Conservation (phyloP, 2,113 vertebrate species). For the Recurvirostra avosetta region DNA sequence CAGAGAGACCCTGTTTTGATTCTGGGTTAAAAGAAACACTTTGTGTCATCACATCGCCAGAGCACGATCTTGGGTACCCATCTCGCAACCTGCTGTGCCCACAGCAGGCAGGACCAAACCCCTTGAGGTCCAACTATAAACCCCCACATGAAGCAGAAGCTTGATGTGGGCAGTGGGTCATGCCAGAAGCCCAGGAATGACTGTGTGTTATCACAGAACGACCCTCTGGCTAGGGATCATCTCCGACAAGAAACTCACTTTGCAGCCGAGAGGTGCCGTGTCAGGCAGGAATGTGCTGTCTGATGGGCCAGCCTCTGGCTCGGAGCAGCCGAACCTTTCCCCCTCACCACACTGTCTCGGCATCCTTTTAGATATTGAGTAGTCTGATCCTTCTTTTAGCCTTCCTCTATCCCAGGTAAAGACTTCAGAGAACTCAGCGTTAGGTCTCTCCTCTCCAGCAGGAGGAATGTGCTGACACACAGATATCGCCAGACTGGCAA, state of each 20-base stretch:
- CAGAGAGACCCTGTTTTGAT: neutral
- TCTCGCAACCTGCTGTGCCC: neutral
- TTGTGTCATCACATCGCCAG: neutral
- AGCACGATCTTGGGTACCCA: neutral
- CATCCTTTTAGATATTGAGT: neutral
- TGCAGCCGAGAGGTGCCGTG: fast-evolving
- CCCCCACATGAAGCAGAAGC: neutral
- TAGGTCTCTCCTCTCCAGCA: neutral
- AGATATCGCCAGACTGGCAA: neutral
- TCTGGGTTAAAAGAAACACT: neutral
- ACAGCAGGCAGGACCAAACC: neutral
- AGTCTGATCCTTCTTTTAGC: neutral
- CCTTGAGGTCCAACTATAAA: neutral
- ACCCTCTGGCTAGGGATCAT: neutral
- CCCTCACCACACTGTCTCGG: neutral
- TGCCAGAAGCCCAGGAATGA: neutral
- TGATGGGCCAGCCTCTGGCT: neutral
- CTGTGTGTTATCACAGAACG: neutral
- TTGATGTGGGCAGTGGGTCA: neutral
- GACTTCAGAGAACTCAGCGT: neutral
- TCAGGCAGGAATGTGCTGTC: neutral
- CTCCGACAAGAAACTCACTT: neutral
- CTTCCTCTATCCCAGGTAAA: conserved; percentile 7
- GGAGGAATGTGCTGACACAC: conserved; percentile 52
- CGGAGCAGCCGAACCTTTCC: neutral